Base-by-base conservation (phyloP, 2,797 vertebrate species). In the Mycteria americana region DNA sequence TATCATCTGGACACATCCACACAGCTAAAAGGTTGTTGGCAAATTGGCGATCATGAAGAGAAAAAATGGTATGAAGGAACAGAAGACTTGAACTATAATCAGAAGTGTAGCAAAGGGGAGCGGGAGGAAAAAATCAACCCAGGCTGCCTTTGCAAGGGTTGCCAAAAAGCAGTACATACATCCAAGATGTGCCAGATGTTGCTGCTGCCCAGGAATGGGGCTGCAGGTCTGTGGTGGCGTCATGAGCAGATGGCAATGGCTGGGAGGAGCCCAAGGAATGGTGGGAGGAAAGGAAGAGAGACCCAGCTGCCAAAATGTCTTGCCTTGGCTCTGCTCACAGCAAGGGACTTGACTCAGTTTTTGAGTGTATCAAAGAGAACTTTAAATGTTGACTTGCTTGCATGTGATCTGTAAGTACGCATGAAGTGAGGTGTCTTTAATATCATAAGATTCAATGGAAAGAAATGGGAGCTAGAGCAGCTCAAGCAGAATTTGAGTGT, bases 161-260 rank as follows among this genome's bases (percentile, higher is more conserved):
- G 93, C 93, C 93, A 96, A 82, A 92, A 95, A 63, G 56, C 84
- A 82, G 81, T 35, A 50, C 59, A 4, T 23, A 65, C 39, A 89
- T 57, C 63, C 84, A 67, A 76, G 91, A 65, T 43, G 88, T 67
- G 91, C 91, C 96, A 97, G 95, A 96, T 97, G 95, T 92, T 96
- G 86, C 74, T 87, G 80, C 88, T 87, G 86, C 67, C 84, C 92
- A 77, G 81, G 86, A 94, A 93, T 10, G 59, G 89, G 69, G 81
- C 90, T 85, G 86, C 93, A 89, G 93, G 77, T 93, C 95, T 94
- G 77, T 77, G 59, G 67, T 69, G 83, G 67, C 7, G 18, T 69
- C 74, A 76, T 13, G 39, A 96, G 92, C 96, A 95, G 92, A 96
- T 92, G 96, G 95, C 67, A 67, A 24, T 69, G 86, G 77, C 84